Conservation (phyloP, 2,113 vertebrate species). For the Nothoprocta pentlandii region DNA sequence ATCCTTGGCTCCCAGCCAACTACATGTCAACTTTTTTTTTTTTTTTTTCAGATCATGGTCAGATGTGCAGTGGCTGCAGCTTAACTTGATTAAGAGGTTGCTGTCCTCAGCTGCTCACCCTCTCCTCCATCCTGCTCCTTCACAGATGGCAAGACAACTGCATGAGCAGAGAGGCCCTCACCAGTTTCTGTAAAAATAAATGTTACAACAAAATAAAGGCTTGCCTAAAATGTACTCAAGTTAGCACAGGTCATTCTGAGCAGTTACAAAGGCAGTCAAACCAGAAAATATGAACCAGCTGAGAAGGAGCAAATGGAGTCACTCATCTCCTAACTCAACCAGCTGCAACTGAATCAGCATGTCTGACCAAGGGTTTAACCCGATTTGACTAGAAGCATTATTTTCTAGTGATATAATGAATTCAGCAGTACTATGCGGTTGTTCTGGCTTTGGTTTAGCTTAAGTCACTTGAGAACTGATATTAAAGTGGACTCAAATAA, state of each 20-base stretch:
- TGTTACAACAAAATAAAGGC: background rate
- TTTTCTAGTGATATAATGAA: background rate
- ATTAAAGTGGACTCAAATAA: background rate
- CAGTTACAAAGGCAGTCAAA: background rate
- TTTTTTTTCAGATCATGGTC: background rate
- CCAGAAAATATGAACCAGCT: conserved; percentile 7
- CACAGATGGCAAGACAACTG: background rate
- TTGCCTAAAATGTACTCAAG: background rate
- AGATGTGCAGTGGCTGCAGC: conserved; percentile 24
- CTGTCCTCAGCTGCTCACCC: background rate
- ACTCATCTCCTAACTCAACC: background rate
- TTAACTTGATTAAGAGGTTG: conserved; percentile 4
- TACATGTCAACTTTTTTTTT: background rate
- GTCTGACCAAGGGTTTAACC: background rate
- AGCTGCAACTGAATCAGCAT: background rate
- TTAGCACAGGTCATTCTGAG: background rate
- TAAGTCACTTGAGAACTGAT: background rate
- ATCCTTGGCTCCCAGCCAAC: background rate
- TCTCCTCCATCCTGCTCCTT: background rate
- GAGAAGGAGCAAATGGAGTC: background rate
- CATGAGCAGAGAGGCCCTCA: background rate
- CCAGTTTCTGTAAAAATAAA: background rate
- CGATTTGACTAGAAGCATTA: background rate
- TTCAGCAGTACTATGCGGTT: background rate
- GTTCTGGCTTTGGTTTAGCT: background rate